Percentiles rank a stretch among this genome's conserved stretches.
Evolutionary conservation across 2,797 vertebrate species (phyloP).

Genomic region (Diplodus sargus): DNA sequence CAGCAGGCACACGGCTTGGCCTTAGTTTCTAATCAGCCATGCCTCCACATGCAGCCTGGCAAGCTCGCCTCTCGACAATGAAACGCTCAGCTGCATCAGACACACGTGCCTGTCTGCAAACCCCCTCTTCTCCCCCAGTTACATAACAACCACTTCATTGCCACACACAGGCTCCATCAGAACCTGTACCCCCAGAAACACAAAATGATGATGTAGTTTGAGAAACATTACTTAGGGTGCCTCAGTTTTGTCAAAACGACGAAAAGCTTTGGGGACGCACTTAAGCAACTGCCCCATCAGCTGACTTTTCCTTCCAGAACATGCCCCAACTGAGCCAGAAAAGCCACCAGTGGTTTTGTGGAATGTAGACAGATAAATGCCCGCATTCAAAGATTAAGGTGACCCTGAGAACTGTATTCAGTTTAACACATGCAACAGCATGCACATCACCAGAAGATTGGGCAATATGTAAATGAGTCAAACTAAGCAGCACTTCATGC

Average conservation of each 20-base stretch:
- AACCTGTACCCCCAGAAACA: constrained; percentile 26
- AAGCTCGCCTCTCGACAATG: constrained; percentile 26
- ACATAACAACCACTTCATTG: constrained; percentile 43
- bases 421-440: neutral
- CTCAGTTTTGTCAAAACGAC: neutral
- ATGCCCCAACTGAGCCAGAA: neutral
- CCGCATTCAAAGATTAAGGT: neutral
- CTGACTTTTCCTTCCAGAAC: constrained; percentile 3
- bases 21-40: constrained; percentile 47
- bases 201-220: constrained; percentile 4
- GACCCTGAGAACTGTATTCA: neutral
- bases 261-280: neutral
- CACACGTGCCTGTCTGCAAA: constrained; percentile 50
- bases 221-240: neutral
- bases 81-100: constrained; percentile 52
- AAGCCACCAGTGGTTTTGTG: neutral
- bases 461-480: neutral
- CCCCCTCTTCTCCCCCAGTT: constrained; percentile 36
- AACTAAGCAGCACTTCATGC: neutral
- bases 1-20: constrained; percentile 37
- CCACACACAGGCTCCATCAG: constrained; percentile 31
- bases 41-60: constrained; percentile 46
- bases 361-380: neutral
- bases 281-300: neutral
- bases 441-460: neutral